phyloP scores from a whole-genome alignment of 2,888 invertebrate species.

The Eilema depressum region DNA sequence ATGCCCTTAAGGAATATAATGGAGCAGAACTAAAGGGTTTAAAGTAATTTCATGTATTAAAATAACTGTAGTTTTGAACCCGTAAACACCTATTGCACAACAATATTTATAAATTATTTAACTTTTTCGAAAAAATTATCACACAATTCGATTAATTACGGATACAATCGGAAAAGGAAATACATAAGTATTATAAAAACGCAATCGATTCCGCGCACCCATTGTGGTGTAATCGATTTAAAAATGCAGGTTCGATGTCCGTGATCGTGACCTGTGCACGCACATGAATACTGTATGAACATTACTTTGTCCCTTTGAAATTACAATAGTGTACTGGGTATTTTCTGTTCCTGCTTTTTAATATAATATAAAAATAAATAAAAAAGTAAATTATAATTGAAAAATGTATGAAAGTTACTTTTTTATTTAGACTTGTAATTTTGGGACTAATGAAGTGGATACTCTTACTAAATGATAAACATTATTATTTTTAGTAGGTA shows the following conservation, averaged over 20 bases:
- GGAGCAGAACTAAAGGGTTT: too few species aligned
- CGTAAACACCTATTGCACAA: conserved; percentile 22
- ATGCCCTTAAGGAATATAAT: too few species aligned
- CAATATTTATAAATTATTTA: conserved; percentile 37
- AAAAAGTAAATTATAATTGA: neutral
- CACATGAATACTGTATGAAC: conserved; percentile 82
- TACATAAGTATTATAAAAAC: conserved; percentile 61
- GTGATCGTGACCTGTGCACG: conserved; percentile 82
- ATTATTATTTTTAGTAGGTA: too few species aligned
- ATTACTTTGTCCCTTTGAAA: conserved; percentile 62
- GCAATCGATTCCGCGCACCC: conserved; percentile 65
- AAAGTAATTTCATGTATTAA: too few species aligned
- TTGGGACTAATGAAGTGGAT: too few species aligned
- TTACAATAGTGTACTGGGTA: conserved; percentile 50
- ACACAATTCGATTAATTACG: conserved; percentile 70
- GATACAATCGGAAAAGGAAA: conserved; percentile 66
- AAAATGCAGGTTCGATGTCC: conserved; percentile 83
- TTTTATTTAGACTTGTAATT: neutral
- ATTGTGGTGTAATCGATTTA: conserved; percentile 76
- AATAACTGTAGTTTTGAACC: neutral
- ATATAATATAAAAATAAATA: conserved; percentile 3
- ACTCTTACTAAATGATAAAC: too few species aligned
- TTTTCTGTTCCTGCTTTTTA: conserved; percentile 37
- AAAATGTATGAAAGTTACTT: neutral
- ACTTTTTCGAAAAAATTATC: conserved; percentile 45